These are phyloP conservation scores for Amblyornis subalaris DNA, from an alignment of 2,113 vertebrate genomes.

Conservation along the genomic window DNA sequence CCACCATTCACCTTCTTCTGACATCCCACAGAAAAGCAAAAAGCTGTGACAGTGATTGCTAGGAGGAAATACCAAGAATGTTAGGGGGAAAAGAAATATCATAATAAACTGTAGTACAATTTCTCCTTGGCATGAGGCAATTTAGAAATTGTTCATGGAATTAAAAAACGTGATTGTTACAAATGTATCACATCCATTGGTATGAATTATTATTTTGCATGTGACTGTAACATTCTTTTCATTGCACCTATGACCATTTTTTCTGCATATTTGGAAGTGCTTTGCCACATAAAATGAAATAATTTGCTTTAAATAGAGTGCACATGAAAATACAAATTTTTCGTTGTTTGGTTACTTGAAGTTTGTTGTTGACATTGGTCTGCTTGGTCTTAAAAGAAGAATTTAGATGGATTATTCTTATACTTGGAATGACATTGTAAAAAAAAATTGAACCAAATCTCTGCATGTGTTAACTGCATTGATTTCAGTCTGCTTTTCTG, in stretches of 20 bases:
- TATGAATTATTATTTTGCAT: neutral
- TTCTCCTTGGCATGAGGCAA: neutral
- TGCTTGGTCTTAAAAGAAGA: neutral
- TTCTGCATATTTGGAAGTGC: neutral
- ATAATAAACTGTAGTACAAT: neutral
- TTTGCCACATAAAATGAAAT: neutral
- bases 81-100: neutral
- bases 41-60: neutral
- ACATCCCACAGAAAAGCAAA: neutral
- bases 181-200: neutral
- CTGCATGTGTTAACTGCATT: neutral
- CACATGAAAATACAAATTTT: neutral
- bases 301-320: neutral
- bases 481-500: neutral
- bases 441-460: neutral
- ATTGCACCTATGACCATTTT: neutral
- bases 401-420: neutral
- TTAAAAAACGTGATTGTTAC: neutral
- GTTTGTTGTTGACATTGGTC: neutral
- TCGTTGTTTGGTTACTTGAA: neutral
- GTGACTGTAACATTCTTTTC: neutral
- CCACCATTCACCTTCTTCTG: neutral
- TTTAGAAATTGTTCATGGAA: constrained; percentile 8
- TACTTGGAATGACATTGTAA: neutral
- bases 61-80: neutral